Evolutionary conservation across 2,113 vertebrate genomes (phyloP).

Genomic region (Pluvialis apricaria): DNA sequence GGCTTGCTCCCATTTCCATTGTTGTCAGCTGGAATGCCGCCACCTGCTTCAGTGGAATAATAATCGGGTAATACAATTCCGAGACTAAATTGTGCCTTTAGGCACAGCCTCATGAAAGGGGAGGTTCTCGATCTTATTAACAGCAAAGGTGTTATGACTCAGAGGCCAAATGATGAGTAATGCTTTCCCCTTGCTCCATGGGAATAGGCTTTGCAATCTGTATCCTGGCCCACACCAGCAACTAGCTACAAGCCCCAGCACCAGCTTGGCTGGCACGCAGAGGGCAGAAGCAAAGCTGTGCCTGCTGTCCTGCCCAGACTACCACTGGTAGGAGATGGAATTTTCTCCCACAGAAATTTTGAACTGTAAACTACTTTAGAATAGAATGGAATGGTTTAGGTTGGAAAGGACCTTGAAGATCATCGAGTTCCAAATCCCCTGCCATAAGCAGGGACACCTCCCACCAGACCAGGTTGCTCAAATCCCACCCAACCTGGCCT

Average conservation of each 20-base stretch:
- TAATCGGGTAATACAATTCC: not conserved
- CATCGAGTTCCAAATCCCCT: no score
- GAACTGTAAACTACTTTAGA: not conserved
- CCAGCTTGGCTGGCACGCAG: not conserved
- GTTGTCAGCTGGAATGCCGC: conserved; percentile 18
- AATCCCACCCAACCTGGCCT: no score
- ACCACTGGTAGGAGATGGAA: not conserved
- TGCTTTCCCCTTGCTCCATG: not conserved
- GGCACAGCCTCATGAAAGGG: conserved; percentile 22
- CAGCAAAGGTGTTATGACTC: conserved; percentile 20
- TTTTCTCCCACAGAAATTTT: not conserved
- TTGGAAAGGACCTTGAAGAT: no score
- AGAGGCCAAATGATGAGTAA: conserved; percentile 15
- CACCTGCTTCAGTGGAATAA: conserved; percentile 2
- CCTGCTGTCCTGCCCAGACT: not conserved
- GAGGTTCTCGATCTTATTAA: not conserved
- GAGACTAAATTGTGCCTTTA: conserved; percentile 25
- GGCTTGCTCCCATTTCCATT: not conserved
- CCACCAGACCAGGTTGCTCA: no score
- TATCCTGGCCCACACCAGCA: not conserved
- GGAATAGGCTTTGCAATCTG: not conserved
- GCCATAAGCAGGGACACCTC: no score
- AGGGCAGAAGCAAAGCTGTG: not conserved
- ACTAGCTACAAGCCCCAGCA: not conserved
- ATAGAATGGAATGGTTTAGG: no score